Percentiles rank a stretch among this genome's conserved stretches.
Evolutionary conservation across 1,140 invertebrate genomes (phyloP).

Genomic region (Hermetia illucens): DNA sequence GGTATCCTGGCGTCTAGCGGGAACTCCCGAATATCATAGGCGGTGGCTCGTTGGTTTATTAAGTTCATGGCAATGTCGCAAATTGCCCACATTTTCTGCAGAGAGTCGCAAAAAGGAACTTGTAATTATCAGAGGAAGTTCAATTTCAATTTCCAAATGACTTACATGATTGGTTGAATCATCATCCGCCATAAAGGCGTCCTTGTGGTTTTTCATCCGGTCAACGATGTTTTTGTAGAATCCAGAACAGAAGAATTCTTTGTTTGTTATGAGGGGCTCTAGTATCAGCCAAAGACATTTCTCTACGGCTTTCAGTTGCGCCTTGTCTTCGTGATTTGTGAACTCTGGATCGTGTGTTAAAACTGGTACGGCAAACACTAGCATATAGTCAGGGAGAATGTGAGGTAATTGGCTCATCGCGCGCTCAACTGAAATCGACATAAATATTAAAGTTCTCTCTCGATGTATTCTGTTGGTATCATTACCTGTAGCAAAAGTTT

Average conservation of each 20-base stretch:
- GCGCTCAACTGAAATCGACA: slow-evolving; percentile 37
- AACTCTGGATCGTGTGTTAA: slow-evolving; percentile 82
- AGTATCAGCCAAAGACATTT: slow-evolving; percentile 87
- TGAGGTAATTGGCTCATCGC: slow-evolving; percentile 62
- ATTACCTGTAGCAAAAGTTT: slow-evolving; percentile 48
- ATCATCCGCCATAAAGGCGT: slow-evolving; percentile 69
- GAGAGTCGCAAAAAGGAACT: slow-evolving; percentile 17
- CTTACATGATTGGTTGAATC: slow-evolving; percentile 42
- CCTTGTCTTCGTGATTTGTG: slow-evolving; percentile 54
- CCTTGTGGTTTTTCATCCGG: slow-evolving; percentile 83
- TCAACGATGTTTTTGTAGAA: slow-evolving; percentile 92
- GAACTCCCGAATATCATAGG: slow-evolving; percentile 79
- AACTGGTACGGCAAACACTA: slow-evolving; percentile 87
- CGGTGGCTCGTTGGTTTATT: slow-evolving; percentile 71
- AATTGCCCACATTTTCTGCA: slow-evolving; percentile 88
- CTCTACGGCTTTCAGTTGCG: slow-evolving; percentile 60
- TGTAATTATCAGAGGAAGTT: slow-evolving; percentile 1
- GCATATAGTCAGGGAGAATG: slow-evolving; percentile 89
- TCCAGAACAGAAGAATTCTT: slow-evolving; percentile 88
- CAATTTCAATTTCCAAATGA: slow-evolving; percentile 2
- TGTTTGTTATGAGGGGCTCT: slow-evolving; percentile 83
- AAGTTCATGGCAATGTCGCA: slow-evolving; percentile 88
- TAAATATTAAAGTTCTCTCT: too few relatives aligned
- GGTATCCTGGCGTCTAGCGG: slow-evolving; percentile 70
- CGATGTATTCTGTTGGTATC: neutral